Percentiles rank a stretch among this genome's conserved stretches.
Evolutionary conservation across 2,797 vertebrate species (phyloP).

Genomic region (Tragelaphus oryx): DNA sequence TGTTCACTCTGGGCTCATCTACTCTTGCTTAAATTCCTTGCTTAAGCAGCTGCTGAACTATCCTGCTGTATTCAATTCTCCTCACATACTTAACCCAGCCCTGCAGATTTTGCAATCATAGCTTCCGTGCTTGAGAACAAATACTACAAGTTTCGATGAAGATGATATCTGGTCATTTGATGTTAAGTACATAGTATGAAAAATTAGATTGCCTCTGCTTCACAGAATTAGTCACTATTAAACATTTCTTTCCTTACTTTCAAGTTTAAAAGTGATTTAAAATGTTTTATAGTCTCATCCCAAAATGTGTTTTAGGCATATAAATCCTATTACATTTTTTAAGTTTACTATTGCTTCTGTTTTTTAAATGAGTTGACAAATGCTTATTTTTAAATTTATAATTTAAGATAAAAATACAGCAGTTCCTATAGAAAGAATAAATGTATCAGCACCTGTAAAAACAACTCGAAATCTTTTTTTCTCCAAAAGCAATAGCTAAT

Average conservation of each 20-base stretch:
- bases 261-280: constrained; percentile 46
- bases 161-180: neutral
- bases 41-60: constrained; percentile 48
- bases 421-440: constrained; percentile 72
- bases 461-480: constrained; percentile 67
- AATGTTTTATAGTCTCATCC: constrained; percentile 9
- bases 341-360: constrained; percentile 43
- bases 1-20: neutral
- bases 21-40: constrained; percentile 32
- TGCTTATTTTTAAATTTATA: constrained; percentile 66
- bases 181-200: neutral
- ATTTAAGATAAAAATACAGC: constrained; percentile 62
- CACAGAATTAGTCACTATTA: constrained; percentile 37
- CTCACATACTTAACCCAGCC: constrained; percentile 34
- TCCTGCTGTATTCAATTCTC: constrained; percentile 39
- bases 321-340: constrained; percentile 31
- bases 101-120: constrained; percentile 7
- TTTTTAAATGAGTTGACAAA: constrained; percentile 59
- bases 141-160: neutral
- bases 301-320: constrained; percentile 24
- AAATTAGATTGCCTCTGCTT: constrained; percentile 35
- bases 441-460: constrained; percentile 72
- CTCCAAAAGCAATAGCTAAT: constrained; percentile 71
- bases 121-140: constrained; percentile 12
- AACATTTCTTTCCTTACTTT: constrained; percentile 38